Evolutionary conservation across 1,140 invertebrate species (phyloP), one percentile per base, ranked within the genome.

Genomic region (Drosophila pseudoananassae): DNA sequence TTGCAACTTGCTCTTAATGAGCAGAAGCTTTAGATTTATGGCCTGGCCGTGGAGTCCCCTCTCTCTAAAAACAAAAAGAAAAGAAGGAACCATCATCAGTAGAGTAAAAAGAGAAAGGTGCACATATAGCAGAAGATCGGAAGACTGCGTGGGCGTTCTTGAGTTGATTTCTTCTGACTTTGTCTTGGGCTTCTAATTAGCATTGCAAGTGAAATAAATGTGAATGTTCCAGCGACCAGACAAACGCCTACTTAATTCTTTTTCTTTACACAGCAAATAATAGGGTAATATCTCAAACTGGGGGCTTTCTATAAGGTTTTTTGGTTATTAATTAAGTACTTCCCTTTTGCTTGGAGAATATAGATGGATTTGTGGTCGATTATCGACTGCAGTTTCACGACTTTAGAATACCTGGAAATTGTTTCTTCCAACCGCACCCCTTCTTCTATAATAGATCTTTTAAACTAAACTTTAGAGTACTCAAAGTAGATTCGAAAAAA

Each of bases 11-110:
- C 56, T 49, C 66, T 80, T 84, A 85, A 84, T 84, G 80, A 85
- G 81, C 63, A 73, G 20, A 36, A 43, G 47, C 36, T 68, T 64
- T 64, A 84, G 82, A 84, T 84, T 84, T 84, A 84, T 84, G 77
- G 64, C 82, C 68, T 68, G 38, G 33, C 60, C n/a, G n/a, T n/a
- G n/a, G n/a, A n/a, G n/a, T n/a, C n/a, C n/a, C n/a, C n/a, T n/a
- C 15, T 23, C 14, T 38, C 45, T 38, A 10, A 50, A 40, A 47
- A 14, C n/a, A 31, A 45, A 38, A 10, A 29, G 3, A 54, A 3
- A 12, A 45, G 12, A 45, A 27, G 14, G 8, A 36, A 20, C 20
- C 14, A 27, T 17, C 25, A 52, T 60, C 20, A 36, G n/a, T 25
- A 17, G n/a, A 20, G 29, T 8, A 49, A 14, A 63, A 53, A 50